phyloP scores from a whole-genome alignment of 2,113 vertebrate genomes.

The Prunella fulvescens region DNA sequence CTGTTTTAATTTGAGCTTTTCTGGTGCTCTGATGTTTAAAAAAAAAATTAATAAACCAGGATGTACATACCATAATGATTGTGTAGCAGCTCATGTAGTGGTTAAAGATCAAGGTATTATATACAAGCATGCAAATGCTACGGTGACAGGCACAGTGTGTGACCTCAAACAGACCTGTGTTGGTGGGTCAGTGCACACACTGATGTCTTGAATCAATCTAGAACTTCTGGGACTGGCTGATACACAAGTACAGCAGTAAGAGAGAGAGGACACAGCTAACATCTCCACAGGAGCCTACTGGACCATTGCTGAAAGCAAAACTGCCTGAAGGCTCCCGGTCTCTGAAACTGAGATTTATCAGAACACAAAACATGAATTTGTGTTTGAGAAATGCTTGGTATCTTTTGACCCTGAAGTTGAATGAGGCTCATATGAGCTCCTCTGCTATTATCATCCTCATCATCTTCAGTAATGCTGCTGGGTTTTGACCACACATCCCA shows the following conservation, averaged over 20 bases:
- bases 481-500: background rate
- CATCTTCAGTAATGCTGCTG: background rate
- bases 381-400: background rate
- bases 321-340: background rate
- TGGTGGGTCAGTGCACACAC: background rate
- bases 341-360: background rate
- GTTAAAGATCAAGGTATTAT: background rate
- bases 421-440: background rate
- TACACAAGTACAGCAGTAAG: background rate
- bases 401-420: background rate
- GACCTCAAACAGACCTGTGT: background rate
- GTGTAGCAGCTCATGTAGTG: background rate
- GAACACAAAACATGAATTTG: background rate
- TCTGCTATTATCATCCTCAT: background rate
- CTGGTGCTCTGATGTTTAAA: background rate
- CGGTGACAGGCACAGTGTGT: background rate
- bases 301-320: background rate
- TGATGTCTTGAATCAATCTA: background rate
- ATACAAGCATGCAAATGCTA: background rate
- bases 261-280: background rate
- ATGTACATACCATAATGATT: background rate
- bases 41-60: background rate
- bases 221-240: background rate
- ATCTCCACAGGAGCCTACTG: background rate
- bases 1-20: background rate